Base-by-base conservation (phyloP, 2,113 vertebrate genomes). In the Ophthalmotilapia sp. region DNA sequence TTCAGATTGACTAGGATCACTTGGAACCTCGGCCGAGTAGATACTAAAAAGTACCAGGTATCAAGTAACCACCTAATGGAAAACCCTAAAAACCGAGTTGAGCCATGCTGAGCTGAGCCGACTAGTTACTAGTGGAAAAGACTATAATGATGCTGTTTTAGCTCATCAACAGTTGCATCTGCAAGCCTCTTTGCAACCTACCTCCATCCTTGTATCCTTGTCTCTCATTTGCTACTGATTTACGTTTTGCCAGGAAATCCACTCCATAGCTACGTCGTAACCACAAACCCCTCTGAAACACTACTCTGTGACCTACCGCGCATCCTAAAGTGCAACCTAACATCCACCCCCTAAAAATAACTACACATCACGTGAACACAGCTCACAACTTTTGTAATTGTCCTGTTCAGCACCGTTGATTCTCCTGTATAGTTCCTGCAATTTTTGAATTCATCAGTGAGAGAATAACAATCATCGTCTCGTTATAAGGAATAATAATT, bases 121-220 rank as follows among this genome's bases (percentile, higher is more conserved):
- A 36, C 0, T 65, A 65, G 31, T 0, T n/a, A 65, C 60, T 62
- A 1, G 26, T 58, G 56, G 55, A n/a, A n/a, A n/a, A n/a, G n/a
- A 26, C 26, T 3, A 19, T 62, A 62, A 0, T 62, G 13, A 62
- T 0, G 3, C 42, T 77, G 42, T 29, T 77, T 77, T 0, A 5
- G 15, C 70, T 62, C 26, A 5, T 29, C 0, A 0, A 49, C 15
- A 0, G 23, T 77, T 49, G 70, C 42, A 31, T 49, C 23, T 31
- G 70, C 70, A 77, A 77, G 70, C 26, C 15, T 19, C 70, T 77
- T 77, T 77, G 70, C 4, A 77, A n/a, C 70, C 42, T 7, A 75
- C 23, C 70, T 29, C 9, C 42, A 19, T 29, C 70, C 9, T 0
- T 31, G 38, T 23, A 12, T 29, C 23, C 42, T 45, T 8, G 38